Percentiles rank a stretch among this genome's conserved stretches.
phyloP scores from a whole-genome alignment of 2,888 invertebrate species.

The Quadroppia sp. region DNA sequence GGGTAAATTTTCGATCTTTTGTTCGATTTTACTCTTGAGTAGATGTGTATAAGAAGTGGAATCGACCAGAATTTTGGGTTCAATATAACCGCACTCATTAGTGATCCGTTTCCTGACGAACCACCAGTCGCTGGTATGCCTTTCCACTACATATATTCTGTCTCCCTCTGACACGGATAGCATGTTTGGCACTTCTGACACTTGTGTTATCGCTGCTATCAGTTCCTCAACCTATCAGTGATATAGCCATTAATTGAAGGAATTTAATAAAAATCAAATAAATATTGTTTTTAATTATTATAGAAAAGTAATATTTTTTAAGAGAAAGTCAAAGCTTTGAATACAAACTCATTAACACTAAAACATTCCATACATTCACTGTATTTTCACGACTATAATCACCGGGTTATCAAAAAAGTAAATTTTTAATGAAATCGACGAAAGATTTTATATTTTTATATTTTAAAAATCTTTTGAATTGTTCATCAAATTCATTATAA shows the following conservation, averaged over 20 bases:
- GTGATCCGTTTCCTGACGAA: conserved; percentile 81
- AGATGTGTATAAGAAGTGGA: conserved; percentile 74
- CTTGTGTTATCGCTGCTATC: conserved; percentile 29
- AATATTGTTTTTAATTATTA: too few species aligned
- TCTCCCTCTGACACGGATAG: conserved; percentile 73
- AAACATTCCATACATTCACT: too few species aligned
- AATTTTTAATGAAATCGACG: too few species aligned
- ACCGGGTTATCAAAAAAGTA: too few species aligned
- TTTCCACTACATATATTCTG: conserved; percentile 75
- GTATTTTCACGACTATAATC: too few species aligned
- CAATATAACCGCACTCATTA: conserved; percentile 90
- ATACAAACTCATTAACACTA: too few species aligned
- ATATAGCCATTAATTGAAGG: neutral
- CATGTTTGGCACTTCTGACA: conserved; percentile 41
- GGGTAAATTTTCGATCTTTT: conserved; percentile 84
- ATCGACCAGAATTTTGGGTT: conserved; percentile 78
- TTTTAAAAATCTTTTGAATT: too few species aligned
- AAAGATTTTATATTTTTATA: too few species aligned
- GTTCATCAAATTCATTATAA: too few species aligned
- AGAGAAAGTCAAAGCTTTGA: too few species aligned
- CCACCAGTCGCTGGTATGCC: conserved; percentile 86
- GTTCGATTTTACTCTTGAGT: conserved; percentile 79
- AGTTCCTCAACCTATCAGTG: conserved; percentile 34
- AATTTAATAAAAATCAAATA: neutral
- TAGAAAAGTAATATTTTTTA: too few species aligned